Evolutionary conservation across 2,797 vertebrate genomes (phyloP), one percentile per base, ranked within the genome.

Genomic region (Luscinia luscinia): DNA sequence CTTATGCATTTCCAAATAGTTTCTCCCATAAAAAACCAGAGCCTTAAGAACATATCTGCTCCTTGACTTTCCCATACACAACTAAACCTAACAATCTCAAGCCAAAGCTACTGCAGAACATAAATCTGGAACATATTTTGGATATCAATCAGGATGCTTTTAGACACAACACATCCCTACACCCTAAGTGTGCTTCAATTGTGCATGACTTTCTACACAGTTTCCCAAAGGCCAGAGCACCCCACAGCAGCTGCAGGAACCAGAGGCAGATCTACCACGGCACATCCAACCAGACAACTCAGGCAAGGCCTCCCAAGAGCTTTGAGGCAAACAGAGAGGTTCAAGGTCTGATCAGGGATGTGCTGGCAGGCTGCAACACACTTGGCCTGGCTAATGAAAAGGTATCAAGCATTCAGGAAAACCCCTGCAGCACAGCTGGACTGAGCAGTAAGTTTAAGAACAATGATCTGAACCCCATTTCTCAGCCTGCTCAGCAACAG

Each of bases 231-330:
- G 52, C 28, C 20, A 8, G 15, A 74, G 46, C n/a, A 24, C 9
- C 36, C 69, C 43, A 26, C 17, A 16, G 24, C 40, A 86, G 59
- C 66, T 82, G 55, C 16, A 73, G 63, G 6, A 85, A 26, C 10
- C 9, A 40, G 55, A 81, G 54, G 16, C 36, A 67, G 61, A 49
- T 23, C 40, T 22, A 15, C 4, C 54, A 61, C 9, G 49, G 27
- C 30, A 40, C 0, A 0, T 68, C 45, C 41, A 68, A 57, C 43
- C 0, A 1, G 26, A 34, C 8, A 78, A 10, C 18, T 41, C 23
- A 51, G 24, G 21, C 18, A 85, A 70, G 26, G 32, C 23, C 34
- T 75, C 45, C 46, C n/a, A 68, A 34, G n/a, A 8, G 5, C 40
- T 66, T 73, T 40, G 70, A 57, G 61, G 26, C 15, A 45, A 66